These are phyloP conservation scores for Germaria angustata DNA, from an alignment of 2,888 invertebrate genomes.

Conservation along the genomic window DNA sequence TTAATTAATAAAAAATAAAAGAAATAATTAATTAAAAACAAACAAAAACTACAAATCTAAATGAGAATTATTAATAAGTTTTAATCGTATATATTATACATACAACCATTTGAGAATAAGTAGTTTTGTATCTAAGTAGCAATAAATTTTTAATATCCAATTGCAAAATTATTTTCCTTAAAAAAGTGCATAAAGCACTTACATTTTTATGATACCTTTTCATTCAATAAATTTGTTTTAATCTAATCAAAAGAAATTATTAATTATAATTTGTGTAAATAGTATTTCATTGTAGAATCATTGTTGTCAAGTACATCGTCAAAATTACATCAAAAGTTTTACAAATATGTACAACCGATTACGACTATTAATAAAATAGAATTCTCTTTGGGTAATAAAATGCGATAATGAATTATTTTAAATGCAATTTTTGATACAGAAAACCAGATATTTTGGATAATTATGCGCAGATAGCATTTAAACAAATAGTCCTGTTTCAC, in stretches of 20 bases:
- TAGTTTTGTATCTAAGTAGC: conserved; percentile 69
- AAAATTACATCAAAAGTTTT: not conserved
- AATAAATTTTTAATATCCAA: conserved; percentile 64
- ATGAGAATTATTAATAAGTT: conserved; percentile 52
- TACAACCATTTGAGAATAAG: conserved; percentile 52
- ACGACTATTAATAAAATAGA: not conserved
- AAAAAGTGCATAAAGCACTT: conserved; percentile 10
- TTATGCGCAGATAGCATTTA: no score
- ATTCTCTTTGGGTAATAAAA: not conserved
- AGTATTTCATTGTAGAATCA: conserved; percentile 5
- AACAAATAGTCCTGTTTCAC: no score
- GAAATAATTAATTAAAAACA: conserved; percentile 12
- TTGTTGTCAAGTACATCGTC: not conserved
- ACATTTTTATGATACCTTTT: not conserved
- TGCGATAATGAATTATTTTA: not conserved
- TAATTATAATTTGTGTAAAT: conserved; percentile 22
- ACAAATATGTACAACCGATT: conserved; percentile 11
- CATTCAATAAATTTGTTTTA: conserved; percentile 23
- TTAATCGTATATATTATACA: conserved; percentile 21
- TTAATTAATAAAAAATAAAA: conserved; percentile 31
- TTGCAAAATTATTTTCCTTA: conserved; percentile 42
- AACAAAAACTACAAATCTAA: conserved; percentile 33
- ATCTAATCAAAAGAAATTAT: conserved; percentile 11
- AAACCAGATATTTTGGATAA: no score
- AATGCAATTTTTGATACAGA: no score